Conservation (phyloP, 2,113 vertebrate genomes). For the Macrotis lagotis region DNA sequence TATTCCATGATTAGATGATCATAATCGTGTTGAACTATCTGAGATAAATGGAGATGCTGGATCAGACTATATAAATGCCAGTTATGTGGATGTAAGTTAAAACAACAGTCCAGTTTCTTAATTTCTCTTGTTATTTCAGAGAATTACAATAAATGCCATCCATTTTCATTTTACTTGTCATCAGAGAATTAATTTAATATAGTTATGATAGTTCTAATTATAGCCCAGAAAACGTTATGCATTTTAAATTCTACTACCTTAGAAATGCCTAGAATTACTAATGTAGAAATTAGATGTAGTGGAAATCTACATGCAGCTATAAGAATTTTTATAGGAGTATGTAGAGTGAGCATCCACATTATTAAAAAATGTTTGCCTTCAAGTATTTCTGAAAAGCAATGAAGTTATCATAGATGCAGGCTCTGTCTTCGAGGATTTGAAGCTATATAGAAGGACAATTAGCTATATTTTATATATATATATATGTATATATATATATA, state of each 20-base stretch:
- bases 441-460: background rate
- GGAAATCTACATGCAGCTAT: background rate
- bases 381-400: background rate
- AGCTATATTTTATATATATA: too few relatives aligned
- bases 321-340: background rate
- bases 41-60: constrained; percentile 86
- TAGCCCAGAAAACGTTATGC: background rate
- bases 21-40: constrained; percentile 93
- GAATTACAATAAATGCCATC: background rate
- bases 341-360: background rate
- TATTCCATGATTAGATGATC: constrained; percentile 87
- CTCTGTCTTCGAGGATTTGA: background rate
- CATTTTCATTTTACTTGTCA: background rate
- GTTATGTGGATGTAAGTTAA: constrained; percentile 93
- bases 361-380: background rate
- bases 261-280: too few relatives aligned
- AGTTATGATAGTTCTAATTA: background rate
- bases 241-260: background rate
- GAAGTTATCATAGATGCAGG: background rate
- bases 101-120: background rate
- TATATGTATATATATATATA: too few relatives aligned
- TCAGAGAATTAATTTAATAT: background rate
- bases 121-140: background rate
- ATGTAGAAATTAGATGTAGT: background rate
- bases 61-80: constrained; percentile 97